Evolutionary conservation across 2,888 invertebrate genomes (phyloP).

Genomic region (Tolmerus cingulatus): DNA sequence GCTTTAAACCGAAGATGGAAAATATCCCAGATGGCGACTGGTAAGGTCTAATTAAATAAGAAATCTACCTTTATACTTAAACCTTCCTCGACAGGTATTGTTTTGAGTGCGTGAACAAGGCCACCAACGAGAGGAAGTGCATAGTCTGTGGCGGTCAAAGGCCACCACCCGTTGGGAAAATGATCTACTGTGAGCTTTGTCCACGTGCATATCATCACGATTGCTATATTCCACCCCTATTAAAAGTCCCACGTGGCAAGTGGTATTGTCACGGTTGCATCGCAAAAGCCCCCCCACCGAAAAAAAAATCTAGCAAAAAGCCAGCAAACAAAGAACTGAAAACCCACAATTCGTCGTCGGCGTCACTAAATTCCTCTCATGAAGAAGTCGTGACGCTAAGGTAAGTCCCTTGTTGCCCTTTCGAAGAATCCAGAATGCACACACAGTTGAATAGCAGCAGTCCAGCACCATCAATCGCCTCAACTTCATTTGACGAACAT

Average conservation of each 20-base stretch:
- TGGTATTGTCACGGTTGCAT: constrained; percentile 92
- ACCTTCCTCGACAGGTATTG: constrained; percentile 75
- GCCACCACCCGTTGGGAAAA: constrained; percentile 66
- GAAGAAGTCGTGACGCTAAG: constrained; percentile 62
- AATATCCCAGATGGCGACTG: constrained; percentile 98
- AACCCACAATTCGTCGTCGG: constrained; percentile 56
- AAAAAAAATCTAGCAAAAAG: constrained; percentile 70
- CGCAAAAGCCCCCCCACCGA: constrained; percentile 81
- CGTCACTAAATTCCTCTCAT: constrained; percentile 61
- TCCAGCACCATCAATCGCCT: constrained; percentile 75
- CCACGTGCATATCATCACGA: constrained; percentile 92
- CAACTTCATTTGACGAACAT: constrained; percentile 70
- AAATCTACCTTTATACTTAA: not conserved
- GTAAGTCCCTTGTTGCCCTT: constrained; percentile 51
- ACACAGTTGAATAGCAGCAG: constrained; percentile 59
- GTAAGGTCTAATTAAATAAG: constrained; percentile 66
- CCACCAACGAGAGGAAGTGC: constrained; percentile 90
- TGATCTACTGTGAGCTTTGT: constrained; percentile 89
- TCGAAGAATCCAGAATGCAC: not conserved
- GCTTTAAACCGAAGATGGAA: constrained; percentile 96
- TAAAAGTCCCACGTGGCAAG: constrained; percentile 83
- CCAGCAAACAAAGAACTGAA: constrained; percentile 66
- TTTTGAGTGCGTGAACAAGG: constrained; percentile 93
- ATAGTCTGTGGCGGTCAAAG: constrained; percentile 88
- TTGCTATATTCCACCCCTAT: constrained; percentile 87